Percentiles rank a stretch among this genome's conserved stretches.
phyloP scores from a whole-genome alignment of 2,113 vertebrate genomes.

The Orthonyx spaldingii region DNA sequence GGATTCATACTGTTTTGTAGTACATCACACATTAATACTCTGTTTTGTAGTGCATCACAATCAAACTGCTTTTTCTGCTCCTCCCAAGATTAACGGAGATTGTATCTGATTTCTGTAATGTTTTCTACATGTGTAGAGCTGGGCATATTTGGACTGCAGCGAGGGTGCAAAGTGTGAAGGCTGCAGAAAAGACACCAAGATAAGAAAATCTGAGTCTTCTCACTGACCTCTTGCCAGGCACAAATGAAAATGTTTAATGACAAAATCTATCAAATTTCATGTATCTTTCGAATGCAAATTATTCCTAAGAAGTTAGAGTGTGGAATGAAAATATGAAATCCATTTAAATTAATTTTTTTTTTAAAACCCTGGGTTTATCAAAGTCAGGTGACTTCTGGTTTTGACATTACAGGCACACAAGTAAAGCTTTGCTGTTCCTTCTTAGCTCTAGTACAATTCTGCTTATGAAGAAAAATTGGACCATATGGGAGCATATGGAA shows the following conservation, averaged over 20 bases:
- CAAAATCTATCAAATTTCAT: slow-evolving; percentile 43
- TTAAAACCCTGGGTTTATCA: background rate
- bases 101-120: slow-evolving; percentile 20
- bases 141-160: background rate
- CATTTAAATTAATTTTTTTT: background rate
- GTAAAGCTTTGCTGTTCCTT: background rate
- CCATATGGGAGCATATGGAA: slow-evolving; percentile 32
- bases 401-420: background rate
- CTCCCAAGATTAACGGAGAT: background rate
- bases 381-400: background rate
- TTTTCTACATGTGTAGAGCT: background rate
- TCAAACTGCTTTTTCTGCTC: slow-evolving; percentile 1
- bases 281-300: slow-evolving; percentile 37
- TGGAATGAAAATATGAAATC: background rate
- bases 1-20: background rate
- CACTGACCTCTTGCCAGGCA: slow-evolving; percentile 10
- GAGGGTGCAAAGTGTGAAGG: background rate
- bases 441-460: background rate
- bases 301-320: background rate
- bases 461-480: background rate
- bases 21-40: background rate
- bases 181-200: background rate
- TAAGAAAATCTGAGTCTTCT: slow-evolving; percentile 45
- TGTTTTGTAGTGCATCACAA: background rate
- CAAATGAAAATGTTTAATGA: slow-evolving; percentile 48